Percentiles rank a stretch among this genome's conserved stretches.
These are phyloP conservation scores for Gambelia wislizenii DNA, from an alignment of 2,797 vertebrate genomes.

Conservation along the genomic window DNA sequence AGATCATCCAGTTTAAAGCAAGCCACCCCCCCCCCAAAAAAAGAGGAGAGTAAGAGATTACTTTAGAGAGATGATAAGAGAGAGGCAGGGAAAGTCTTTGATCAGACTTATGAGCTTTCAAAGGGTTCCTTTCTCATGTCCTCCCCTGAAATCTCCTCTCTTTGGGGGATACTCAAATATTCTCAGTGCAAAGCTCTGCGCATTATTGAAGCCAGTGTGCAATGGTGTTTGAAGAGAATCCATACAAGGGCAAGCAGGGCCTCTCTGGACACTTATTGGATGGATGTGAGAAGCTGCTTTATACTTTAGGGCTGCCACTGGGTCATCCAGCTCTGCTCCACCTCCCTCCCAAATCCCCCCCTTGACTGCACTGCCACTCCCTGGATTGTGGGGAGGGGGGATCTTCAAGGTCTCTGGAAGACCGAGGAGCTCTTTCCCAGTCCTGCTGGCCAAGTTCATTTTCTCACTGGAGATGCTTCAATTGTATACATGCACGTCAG, in stretches of 20 bases:
- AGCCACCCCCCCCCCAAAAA: not conserved
- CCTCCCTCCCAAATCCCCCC: no score
- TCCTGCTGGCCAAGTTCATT: no score
- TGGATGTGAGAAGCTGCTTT: not conserved
- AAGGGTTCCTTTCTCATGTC: not conserved
- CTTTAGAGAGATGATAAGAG: not conserved
- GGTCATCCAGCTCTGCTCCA: no score
- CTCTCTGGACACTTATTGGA: no score
- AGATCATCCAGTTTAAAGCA: not conserved
- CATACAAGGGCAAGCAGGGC: not conserved
- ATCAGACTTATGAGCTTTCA: not conserved
- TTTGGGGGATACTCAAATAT: not conserved
- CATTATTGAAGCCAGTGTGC: not conserved
- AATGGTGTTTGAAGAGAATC: not conserved
- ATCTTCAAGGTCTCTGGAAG: not conserved
- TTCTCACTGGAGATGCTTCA: not conserved
- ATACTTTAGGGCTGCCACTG: no score
- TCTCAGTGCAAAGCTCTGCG: not conserved
- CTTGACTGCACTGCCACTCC: no score
- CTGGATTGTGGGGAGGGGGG: no score
- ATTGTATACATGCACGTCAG: no score
- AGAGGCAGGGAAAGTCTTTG: not conserved
- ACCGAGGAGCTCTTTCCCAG: not conserved
- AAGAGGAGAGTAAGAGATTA: no score
- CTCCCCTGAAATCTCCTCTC: not conserved